Evolutionary conservation across 1,140 invertebrate species (phyloP).

Genomic region (Diorhabda sublineata): DNA sequence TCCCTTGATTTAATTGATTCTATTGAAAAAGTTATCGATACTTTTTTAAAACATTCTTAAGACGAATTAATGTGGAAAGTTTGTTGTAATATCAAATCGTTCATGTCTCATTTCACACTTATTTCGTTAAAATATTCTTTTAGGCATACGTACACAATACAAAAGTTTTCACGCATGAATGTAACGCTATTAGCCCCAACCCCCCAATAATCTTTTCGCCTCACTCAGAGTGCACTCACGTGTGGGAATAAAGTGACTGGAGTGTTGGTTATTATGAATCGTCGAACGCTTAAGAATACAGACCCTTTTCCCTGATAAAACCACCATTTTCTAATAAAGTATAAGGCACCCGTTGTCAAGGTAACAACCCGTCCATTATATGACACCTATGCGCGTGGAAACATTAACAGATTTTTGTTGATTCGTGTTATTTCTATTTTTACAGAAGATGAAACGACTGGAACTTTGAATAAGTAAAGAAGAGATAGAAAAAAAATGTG

Average conservation of each 20-base stretch:
- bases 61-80: too few relatives aligned
- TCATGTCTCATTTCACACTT: background rate
- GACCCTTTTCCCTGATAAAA: background rate
- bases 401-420: too few relatives aligned
- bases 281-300: background rate
- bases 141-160: background rate
- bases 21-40: too few relatives aligned
- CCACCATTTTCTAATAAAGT: background rate
- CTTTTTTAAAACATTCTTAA: too few relatives aligned
- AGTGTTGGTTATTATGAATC: background rate
- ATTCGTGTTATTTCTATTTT: too few relatives aligned
- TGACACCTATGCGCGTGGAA: background rate
- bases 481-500: too few relatives aligned
- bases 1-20: too few relatives aligned
- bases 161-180: background rate
- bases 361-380: background rate
- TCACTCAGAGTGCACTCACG: conserved; percentile 1
- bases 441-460: too few relatives aligned
- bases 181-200: conserved; percentile 1
- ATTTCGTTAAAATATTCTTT: background rate
- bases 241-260: conserved; percentile 1
- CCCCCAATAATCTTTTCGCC: conserved; percentile 1
- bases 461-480: too few relatives aligned
- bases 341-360: background rate
- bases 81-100: too few relatives aligned